Evolutionary conservation across 2,113 vertebrate species (phyloP), one percentile per base, ranked within the genome.

Genomic region (Colossoma macropomum): DNA sequence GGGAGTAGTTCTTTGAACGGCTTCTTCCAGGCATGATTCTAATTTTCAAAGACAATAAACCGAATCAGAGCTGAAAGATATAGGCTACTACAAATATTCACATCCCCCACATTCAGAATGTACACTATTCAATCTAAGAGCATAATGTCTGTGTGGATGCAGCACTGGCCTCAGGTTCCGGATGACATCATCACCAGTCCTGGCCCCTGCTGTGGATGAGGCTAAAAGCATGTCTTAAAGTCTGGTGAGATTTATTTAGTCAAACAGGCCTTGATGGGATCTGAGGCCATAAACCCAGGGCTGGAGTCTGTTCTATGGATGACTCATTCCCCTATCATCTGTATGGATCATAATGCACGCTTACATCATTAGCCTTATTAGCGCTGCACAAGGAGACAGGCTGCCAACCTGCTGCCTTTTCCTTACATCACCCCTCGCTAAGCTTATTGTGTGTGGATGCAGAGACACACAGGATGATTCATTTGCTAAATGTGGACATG

Each of bases 311-410:
- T 79, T 73, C 77, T 81, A 32, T 63, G 70, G 78, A 84, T 89
- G 85, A 87, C 78, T 87, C 87, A 89, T 85, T 80, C 72, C 9
- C 50, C 54, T 88, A 71, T 88, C 79, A 80, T 85, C 81, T 66
- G 72, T 82, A 77, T 74, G 77, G 80, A 88, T 84, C 87, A 75
- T 85, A 73, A 80, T 80, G 76, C 78, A 82, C 60, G 48, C 68
- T 83, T 86, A 84, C 85, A 79, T 88, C 79, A 73, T 84, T 84
- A 86, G 73, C 48, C 73, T 78, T 86, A 84, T 86, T 84, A 86
- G 72, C 59, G 48, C 79, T 73, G 50, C 66, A 23, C 65, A 72
- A 65, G 74, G 77, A 80, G 80, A 79, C 75, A 86, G 38, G 79
- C 78, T 69, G 59, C 76, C 70, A 82, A 74, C 62, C 80, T 69